phyloP scores from a whole-genome alignment of 2,888 invertebrate species.

The Tenthredo scrophulariae region DNA sequence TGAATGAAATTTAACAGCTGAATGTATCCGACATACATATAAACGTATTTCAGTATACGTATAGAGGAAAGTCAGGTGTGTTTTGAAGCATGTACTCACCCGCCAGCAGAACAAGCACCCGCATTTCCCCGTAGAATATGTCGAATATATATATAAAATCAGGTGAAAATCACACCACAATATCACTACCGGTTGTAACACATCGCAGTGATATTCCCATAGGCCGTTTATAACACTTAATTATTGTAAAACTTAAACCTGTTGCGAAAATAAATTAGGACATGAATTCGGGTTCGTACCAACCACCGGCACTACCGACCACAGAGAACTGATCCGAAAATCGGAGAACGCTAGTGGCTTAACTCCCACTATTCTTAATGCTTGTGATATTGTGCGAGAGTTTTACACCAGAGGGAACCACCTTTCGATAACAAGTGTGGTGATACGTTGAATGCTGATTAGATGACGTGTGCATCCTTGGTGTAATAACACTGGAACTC shows the following conservation, averaged over 20 bases:
- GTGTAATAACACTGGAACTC: background rate
- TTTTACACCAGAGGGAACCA: constrained; percentile 28
- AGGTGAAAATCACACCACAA: constrained; percentile 22
- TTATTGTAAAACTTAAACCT: constrained; percentile 10
- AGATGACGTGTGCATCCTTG: background rate
- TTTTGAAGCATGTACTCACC: constrained; percentile 51
- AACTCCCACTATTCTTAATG: constrained; percentile 34
- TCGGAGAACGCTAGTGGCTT: constrained; percentile 14
- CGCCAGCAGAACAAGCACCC: constrained; percentile 47
- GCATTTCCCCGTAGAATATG: constrained; percentile 22
- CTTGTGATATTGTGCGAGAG: background rate
- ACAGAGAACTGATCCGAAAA: constrained; percentile 44
- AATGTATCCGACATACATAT: background rate
- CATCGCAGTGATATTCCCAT: constrained; percentile 1
- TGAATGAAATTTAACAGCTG: background rate
- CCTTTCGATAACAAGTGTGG: background rate
- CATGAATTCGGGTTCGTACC: background rate
- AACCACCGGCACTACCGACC: constrained; percentile 52
- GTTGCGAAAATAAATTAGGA: constrained; percentile 11
- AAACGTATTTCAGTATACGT: background rate
- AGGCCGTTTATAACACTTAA: background rate
- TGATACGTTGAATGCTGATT: background rate
- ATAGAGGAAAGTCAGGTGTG: constrained; percentile 21
- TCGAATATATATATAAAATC: background rate
- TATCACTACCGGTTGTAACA: constrained; percentile 34